phyloP scores from a whole-genome alignment of 2,797 vertebrate species.

The Chaunax sp. region DNA sequence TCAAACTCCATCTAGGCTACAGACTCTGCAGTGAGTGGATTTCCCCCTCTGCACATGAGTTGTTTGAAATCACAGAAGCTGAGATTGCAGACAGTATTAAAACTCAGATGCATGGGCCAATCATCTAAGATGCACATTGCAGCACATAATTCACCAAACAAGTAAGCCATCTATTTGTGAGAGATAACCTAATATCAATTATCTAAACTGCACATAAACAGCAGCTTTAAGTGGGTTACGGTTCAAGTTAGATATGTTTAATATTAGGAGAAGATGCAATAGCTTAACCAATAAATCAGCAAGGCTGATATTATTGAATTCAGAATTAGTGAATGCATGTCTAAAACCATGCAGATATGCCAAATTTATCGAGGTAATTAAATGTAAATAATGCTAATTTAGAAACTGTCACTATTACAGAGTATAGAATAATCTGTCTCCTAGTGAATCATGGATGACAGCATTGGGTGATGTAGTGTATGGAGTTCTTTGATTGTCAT shows the following conservation, averaged over 20 bases:
- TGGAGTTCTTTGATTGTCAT: too few relatives aligned
- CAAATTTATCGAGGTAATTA: too few relatives aligned
- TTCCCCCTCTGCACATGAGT: slow-evolving; percentile 4
- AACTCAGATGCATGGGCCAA: slow-evolving; percentile 27
- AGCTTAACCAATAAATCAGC: too few relatives aligned
- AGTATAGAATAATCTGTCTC: too few relatives aligned
- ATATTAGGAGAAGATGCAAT: neutral
- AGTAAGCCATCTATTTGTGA: neutral
- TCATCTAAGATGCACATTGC: slow-evolving; percentile 14
- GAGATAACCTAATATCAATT: neutral
- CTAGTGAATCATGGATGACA: too few relatives aligned
- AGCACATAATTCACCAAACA: slow-evolving; percentile 9
- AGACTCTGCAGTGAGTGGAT: slow-evolving; percentile 45
- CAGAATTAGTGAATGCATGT: too few relatives aligned
- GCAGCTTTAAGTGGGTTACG: neutral
- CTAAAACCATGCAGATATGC: too few relatives aligned
- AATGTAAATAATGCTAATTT: too few relatives aligned
- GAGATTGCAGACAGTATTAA: slow-evolving; percentile 37
- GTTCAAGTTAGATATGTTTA: neutral
- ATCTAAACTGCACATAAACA: neutral
- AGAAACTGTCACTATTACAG: too few relatives aligned
- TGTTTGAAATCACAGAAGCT: slow-evolving; percentile 35
- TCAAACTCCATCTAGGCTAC: slow-evolving; percentile 40
- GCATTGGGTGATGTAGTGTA: too few relatives aligned
- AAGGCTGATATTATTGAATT: too few relatives aligned